Percentiles rank a stretch among this genome's conserved stretches.
These are phyloP conservation scores for Brevipalpus yothersi DNA, from an alignment of 1,140 invertebrate genomes.

Conservation along the genomic window DNA sequence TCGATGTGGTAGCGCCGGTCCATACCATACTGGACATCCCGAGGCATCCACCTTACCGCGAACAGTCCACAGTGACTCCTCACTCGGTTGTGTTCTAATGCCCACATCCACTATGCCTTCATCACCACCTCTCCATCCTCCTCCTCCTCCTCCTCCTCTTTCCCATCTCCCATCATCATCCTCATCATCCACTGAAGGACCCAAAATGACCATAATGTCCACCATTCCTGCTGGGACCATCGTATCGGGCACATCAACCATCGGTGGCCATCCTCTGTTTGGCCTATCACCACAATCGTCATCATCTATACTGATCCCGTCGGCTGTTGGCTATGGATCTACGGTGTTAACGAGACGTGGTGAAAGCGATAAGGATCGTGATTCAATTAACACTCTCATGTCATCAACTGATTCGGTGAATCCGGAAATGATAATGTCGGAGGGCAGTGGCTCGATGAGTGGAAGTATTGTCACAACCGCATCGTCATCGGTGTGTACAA, in stretches of 20 bases:
- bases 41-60: not conserved
- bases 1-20: not conserved
- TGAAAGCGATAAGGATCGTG: not conserved
- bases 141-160: not conserved
- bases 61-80: not conserved
- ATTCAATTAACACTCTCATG: not conserved
- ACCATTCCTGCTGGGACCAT: not conserved
- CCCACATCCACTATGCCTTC: not conserved
- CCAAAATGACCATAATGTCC: not conserved
- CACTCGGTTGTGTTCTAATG: not conserved
- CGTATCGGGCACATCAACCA: not conserved
- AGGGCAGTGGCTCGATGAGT: not conserved
- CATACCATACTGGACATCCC: not conserved
- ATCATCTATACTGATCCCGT: not conserved
- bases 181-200: not conserved
- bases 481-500: conserved; percentile 6
- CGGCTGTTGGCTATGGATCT: not conserved
- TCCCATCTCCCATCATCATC: too few relatives aligned
- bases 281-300: not conserved
- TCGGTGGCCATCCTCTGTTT: not conserved
- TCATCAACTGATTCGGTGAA: conserved; percentile 7
- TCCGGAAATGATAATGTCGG: not conserved
- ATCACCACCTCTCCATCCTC: not conserved
- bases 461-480: conserved; percentile 8
- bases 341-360: not conserved